Evolutionary conservation across 2,113 vertebrate genomes (phyloP).

Genomic region (Marmota monax): DNA sequence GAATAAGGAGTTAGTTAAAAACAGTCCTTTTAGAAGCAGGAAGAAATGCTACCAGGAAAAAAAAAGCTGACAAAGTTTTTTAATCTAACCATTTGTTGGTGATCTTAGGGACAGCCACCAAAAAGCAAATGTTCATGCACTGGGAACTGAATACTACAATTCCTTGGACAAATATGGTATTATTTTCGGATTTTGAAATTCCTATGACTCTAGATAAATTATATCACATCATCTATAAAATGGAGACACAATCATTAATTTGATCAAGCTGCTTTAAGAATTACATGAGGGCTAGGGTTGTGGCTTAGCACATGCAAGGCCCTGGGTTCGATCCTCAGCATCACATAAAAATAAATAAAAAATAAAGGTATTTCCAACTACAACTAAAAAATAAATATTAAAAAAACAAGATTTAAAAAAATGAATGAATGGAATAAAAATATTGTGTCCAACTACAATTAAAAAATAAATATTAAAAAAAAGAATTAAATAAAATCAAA

Average conservation of each 20-base stretch:
- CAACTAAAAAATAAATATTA: too few species aligned
- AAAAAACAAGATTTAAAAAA: neutral
- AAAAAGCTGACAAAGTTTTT: neutral
- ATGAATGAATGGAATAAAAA: too few species aligned
- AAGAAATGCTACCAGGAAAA: neutral
- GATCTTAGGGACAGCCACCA: neutral
- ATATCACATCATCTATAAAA: neutral
- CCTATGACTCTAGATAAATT: neutral
- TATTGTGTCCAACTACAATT: too few species aligned
- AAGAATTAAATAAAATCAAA: constrained; percentile 8
- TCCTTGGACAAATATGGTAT: neutral
- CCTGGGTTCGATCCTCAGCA: too few species aligned
- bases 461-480: too few species aligned
- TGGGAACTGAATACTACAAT: neutral
- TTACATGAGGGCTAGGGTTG: neutral
- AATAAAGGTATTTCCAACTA: too few species aligned
- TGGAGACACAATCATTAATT: neutral
- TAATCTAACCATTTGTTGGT: neutral
- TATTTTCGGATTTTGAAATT: neutral
- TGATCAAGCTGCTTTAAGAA: neutral
- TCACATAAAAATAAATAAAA: too few species aligned
- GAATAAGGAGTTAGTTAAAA: neutral
- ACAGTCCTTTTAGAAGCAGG: neutral
- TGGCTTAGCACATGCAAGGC: too few species aligned
- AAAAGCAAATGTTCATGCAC: neutral